Evolutionary conservation across 2,797 vertebrate species (phyloP).

Genomic region (Myripristis murdjan): DNA sequence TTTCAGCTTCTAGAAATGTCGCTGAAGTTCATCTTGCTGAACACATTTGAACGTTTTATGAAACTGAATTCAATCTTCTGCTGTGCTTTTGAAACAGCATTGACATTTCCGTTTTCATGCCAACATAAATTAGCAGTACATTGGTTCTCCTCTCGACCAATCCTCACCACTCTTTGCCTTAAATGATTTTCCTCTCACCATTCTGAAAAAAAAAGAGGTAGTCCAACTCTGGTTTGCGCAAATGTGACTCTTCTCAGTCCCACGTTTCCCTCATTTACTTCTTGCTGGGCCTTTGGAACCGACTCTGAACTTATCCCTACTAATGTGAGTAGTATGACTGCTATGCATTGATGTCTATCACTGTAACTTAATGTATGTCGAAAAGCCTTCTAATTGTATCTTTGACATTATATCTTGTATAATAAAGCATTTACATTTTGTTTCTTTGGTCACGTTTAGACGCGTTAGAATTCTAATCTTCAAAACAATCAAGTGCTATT

Average conservation of each 20-base stretch:
- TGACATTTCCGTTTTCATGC: too few relatives aligned
- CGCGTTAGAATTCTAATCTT: not conserved
- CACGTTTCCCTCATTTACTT: not conserved
- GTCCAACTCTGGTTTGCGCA: not conserved
- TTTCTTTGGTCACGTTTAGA: not conserved
- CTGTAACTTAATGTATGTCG: slow-evolving; percentile 24
- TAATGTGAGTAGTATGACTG: not conserved
- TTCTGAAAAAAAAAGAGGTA: not conserved
- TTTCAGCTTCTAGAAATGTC: too few relatives aligned
- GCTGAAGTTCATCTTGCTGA: too few relatives aligned
- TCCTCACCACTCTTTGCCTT: slow-evolving; percentile 1
- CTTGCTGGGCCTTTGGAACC: not conserved
- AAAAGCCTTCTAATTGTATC: slow-evolving; percentile 29
- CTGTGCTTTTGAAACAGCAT: too few relatives aligned
- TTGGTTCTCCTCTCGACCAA: not conserved
- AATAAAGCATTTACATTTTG: slow-evolving; percentile 7
- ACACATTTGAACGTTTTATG: too few relatives aligned
- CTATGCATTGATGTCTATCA: not conserved
- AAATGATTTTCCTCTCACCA: not conserved
- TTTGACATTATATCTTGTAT: slow-evolving; percentile 27
- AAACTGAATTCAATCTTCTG: too few relatives aligned
- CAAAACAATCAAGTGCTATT: not conserved
- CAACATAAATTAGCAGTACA: too few relatives aligned
- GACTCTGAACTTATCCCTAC: not conserved
- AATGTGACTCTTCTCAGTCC: not conserved